Conservation (phyloP, 2,113 vertebrate genomes). For the Narcine bancroftii region DNA sequence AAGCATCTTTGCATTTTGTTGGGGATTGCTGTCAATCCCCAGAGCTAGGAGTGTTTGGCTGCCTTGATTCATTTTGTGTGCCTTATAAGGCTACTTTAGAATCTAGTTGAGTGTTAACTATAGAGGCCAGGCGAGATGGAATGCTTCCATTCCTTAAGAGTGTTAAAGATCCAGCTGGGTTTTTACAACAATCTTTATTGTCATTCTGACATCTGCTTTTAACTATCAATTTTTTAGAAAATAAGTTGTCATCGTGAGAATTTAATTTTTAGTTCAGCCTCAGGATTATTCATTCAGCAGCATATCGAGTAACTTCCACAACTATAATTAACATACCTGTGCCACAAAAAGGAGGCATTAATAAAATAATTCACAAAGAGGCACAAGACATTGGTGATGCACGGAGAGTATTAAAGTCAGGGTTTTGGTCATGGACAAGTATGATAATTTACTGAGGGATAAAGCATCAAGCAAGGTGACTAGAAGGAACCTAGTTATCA, state of each 20-base stretch:
- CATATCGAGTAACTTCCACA: not conserved
- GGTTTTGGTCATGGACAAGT: not conserved
- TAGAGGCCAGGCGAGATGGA: not conserved
- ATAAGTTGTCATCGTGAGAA: not conserved
- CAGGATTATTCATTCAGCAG: not conserved
- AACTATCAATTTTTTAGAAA: too few relatives aligned
- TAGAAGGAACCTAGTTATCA: not conserved
- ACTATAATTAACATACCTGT: not conserved
- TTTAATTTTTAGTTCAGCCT: not conserved
- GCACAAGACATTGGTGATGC: not conserved
- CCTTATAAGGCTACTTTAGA: not conserved
- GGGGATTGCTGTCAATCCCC: not conserved
- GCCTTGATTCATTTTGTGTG: not conserved
- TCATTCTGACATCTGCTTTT: too few relatives aligned
- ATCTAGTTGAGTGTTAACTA: not conserved
- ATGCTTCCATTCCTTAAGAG: not conserved
- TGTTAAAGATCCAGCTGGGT: not conserved
- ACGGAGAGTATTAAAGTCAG: not conserved
- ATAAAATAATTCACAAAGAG: not conserved
- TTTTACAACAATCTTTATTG: not conserved
- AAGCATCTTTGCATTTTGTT: not conserved
- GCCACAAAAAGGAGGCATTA: not conserved
- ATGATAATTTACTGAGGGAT: not conserved
- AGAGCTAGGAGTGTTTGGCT: not conserved
- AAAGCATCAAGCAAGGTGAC: not conserved